Percentiles rank a stretch among this genome's conserved stretches.
Evolutionary conservation across 2,113 vertebrate species (phyloP).

Genomic region (Prietella phreatophila): DNA sequence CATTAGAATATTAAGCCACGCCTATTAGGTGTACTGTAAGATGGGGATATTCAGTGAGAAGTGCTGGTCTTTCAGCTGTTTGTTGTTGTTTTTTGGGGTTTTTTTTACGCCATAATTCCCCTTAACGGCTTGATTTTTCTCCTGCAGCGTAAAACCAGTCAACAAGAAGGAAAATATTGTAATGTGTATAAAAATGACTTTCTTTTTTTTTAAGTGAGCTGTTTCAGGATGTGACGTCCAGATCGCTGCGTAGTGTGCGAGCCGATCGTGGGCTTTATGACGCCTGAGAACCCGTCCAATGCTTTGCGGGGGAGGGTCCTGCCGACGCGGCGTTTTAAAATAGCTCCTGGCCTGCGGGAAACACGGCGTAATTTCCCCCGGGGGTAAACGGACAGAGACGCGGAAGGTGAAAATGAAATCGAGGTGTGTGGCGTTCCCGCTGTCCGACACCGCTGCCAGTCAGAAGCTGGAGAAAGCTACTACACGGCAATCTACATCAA

Average conservation of each 20-base stretch:
- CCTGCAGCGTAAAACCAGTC: background rate
- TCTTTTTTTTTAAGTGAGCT: background rate
- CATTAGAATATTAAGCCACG: background rate
- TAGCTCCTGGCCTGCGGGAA: conserved; percentile 45
- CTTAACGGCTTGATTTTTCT: background rate
- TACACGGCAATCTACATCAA: too few relatives aligned
- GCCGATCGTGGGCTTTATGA: background rate
- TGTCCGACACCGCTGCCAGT: background rate
- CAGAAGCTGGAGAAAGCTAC: background rate
- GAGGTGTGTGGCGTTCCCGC: background rate
- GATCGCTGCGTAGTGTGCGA: background rate
- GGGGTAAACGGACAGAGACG: conserved; percentile 63
- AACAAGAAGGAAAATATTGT: too few relatives aligned
- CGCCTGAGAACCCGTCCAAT: conserved; percentile 7
- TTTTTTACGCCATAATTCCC: background rate
- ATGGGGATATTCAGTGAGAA: background rate
- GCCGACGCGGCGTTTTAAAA: conserved; percentile 63
- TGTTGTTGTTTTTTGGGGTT: background rate
- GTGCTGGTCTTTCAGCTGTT: background rate
- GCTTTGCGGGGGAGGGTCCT: conserved; percentile 38
- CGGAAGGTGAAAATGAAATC: conserved; percentile 28
- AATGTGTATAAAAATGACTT: background rate
- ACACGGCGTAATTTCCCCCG: conserved; percentile 65
- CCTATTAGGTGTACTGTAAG: background rate
- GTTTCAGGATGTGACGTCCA: background rate